phyloP scores from a whole-genome alignment of 2,888 invertebrate species.

The Caenorhabditis zanzibari region DNA sequence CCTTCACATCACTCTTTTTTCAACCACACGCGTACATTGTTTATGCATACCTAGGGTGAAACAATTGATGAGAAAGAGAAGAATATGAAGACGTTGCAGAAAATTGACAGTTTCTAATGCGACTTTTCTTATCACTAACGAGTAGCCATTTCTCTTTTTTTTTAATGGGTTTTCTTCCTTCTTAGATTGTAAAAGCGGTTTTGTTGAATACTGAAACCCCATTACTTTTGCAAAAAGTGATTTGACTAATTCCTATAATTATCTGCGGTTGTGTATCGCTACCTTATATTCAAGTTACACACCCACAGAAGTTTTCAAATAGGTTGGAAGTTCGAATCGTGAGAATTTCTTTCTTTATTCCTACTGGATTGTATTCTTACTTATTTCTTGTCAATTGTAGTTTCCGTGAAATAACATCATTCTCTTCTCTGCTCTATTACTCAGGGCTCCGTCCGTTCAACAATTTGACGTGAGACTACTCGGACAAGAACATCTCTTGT shows the following conservation, averaged over 20 bases:
- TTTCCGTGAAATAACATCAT: not conserved
- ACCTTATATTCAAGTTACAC: too few species aligned
- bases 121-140: conserved; percentile 27
- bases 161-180: not conserved
- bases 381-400: not conserved
- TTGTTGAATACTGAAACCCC: not conserved
- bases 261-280: too few species aligned
- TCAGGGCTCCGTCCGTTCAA: not conserved
- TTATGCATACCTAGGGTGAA: conserved; percentile 46
- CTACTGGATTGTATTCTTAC: too few species aligned
- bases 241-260: too few species aligned
- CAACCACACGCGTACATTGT: conserved; percentile 48
- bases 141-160: conserved; percentile 2
- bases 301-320: too few species aligned
- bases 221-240: not conserved
- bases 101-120: conserved; percentile 38
- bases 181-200: not conserved
- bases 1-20: conserved; percentile 44
- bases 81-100: conserved; percentile 24
- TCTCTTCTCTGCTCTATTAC: not conserved
- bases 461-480: not conserved
- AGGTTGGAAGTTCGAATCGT: too few species aligned
- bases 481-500: conserved; percentile 1
- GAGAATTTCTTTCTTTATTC: too few species aligned
- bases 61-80: conserved; percentile 25